Evolutionary conservation across 2,888 invertebrate species (phyloP).

Genomic region (Mythimna impura): DNA sequence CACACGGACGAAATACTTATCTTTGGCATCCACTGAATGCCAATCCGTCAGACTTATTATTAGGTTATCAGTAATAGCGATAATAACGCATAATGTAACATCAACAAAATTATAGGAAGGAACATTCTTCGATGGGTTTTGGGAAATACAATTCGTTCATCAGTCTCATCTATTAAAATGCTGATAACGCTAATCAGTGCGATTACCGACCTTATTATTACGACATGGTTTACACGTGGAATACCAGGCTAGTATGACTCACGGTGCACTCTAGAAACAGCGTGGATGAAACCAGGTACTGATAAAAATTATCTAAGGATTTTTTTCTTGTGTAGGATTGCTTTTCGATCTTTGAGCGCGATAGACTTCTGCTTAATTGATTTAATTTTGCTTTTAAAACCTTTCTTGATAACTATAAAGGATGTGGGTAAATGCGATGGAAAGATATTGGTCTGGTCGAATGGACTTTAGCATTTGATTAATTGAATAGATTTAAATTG

Average conservation of each 20-base stretch:
- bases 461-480: neutral
- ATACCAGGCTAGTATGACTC: conserved; percentile 18
- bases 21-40: neutral
- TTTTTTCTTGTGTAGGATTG: neutral
- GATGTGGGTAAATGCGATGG: neutral
- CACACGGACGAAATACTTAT: neutral
- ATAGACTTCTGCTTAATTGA: conserved; percentile 13
- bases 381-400: neutral
- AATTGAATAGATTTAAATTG: neutral
- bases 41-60: conserved; percentile 13
- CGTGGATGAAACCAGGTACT: neutral
- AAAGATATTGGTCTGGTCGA: neutral
- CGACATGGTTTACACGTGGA: conserved; percentile 30
- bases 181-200: conserved; percentile 29
- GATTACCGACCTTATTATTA: conserved; percentile 16
- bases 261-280: conserved; percentile 8
- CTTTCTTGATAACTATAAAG: conserved; percentile 10
- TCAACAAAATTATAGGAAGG: neutral
- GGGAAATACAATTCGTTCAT: neutral
- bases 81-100: neutral
- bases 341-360: neutral
- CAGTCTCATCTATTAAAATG: conserved; percentile 12
- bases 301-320: conserved; percentile 9
- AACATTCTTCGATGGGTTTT: neutral
- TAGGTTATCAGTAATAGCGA: conserved; percentile 1